phyloP scores from a whole-genome alignment of 2,113 vertebrate genomes.

The Antechinus flavipes region DNA sequence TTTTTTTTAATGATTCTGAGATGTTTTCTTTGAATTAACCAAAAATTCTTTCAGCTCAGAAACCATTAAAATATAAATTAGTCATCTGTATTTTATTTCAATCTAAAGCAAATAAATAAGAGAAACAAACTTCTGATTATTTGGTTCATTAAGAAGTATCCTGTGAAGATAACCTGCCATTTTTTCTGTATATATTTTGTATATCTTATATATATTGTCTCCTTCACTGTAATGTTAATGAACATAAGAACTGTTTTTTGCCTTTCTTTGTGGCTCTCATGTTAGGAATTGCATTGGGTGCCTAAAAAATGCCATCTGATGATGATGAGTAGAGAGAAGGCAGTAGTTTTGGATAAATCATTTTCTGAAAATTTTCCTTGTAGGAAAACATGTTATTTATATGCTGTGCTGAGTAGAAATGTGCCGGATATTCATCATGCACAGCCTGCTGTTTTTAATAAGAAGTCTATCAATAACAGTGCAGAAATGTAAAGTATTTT shows the following conservation, averaged over 20 bases:
- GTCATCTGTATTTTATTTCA: background rate
- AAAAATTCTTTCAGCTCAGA: constrained; percentile 26
- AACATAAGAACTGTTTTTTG: background rate
- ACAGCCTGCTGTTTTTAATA: constrained; percentile 43
- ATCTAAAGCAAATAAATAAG: constrained; percentile 28
- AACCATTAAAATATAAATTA: background rate
- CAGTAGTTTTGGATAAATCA: background rate
- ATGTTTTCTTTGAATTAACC: constrained; percentile 42
- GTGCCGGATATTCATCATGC: constrained; percentile 1
- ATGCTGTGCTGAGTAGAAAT: background rate
- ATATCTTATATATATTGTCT: background rate
- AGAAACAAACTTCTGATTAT: constrained; percentile 25
- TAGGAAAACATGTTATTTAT: constrained; percentile 32
- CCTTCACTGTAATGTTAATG: background rate
- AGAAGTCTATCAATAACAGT: constrained; percentile 9
- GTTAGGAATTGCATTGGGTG: background rate
- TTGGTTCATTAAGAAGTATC: background rate
- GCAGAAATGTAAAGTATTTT: constrained; percentile 9
- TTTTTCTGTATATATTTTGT: background rate
- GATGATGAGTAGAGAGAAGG: background rate
- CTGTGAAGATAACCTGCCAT: background rate
- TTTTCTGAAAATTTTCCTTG: constrained; percentile 19
- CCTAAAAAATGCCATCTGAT: background rate
- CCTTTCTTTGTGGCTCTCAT: background rate
- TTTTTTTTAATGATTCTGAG: background rate